Conservation (phyloP, 2,888 invertebrate species). For the Frankliniella fusca region DNA sequence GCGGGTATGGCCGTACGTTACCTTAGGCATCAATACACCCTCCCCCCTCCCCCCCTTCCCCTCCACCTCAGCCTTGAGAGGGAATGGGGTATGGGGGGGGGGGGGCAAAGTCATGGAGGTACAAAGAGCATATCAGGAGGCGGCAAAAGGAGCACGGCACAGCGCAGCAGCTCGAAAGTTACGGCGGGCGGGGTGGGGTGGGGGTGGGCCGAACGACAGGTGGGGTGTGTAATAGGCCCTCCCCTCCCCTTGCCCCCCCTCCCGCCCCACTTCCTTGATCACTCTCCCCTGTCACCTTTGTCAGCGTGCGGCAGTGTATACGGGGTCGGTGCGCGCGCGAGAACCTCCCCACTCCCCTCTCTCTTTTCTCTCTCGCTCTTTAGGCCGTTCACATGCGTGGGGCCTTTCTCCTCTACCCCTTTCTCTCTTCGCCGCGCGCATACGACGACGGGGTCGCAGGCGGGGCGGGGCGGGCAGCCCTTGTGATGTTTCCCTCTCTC, state of each 20-base stretch:
- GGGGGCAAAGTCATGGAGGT: too few relatives aligned
- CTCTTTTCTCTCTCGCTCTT: background rate
- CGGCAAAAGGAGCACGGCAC: too few relatives aligned
- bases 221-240: background rate
- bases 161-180: too few relatives aligned
- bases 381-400: background rate
- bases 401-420: background rate
- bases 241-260: background rate
- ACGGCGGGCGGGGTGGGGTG: too few relatives aligned
- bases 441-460: too few relatives aligned
- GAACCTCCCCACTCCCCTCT: background rate
- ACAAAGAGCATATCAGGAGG: too few relatives aligned
- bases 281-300: slow-evolving; percentile 24
- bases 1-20: too few relatives aligned
- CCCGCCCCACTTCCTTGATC: slow-evolving; percentile 21
- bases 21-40: too few relatives aligned
- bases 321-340: background rate
- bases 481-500: background rate
- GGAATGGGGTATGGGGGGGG: too few relatives aligned
- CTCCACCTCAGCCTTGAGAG: too few relatives aligned
- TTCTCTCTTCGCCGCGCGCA: background rate
- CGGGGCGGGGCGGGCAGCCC: too few relatives aligned
- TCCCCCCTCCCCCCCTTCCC: too few relatives aligned
- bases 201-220: background rate
- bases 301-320: background rate